A percentile compares a stretch with the other conserved stretches of the same genome.
Conservation (phyloP, 53 echinoderm and acorn worm genomes). For the Crossaster papposus region DNA sequence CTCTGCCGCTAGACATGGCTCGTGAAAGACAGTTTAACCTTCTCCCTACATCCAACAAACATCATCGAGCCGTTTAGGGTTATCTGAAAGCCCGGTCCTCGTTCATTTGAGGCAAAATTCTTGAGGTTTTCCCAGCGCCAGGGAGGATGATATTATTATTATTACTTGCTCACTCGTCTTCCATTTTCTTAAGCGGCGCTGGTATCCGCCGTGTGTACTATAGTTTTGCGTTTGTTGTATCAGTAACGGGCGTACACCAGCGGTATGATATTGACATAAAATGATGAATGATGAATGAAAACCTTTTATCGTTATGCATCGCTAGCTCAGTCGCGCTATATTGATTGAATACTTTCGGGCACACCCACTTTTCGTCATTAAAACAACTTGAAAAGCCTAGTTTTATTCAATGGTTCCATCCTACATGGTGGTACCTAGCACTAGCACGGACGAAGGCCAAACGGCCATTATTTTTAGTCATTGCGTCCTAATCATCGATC, state of each 20-base stretch:
- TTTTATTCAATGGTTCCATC: too few relatives aligned
- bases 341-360: not conserved
- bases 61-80: conserved; percentile 25
- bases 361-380: not conserved
- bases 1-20: conserved; percentile 46
- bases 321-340: too few relatives aligned
- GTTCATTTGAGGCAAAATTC: not conserved
- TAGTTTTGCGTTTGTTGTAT: too few relatives aligned
- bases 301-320: not conserved
- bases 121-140: not conserved
- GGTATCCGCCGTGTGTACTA: conserved; percentile 14
- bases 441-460: too few relatives aligned
- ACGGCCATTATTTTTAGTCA: too few relatives aligned
- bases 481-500: too few relatives aligned
- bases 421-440: too few relatives aligned
- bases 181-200: not conserved
- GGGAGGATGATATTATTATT: not conserved
- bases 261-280: conserved; percentile 31
- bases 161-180: not conserved
- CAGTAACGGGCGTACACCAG: conserved; percentile 3
- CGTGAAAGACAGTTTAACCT: not conserved
- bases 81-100: not conserved
- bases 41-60: conserved; percentile 14
- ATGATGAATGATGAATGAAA: too few relatives aligned
- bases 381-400: not conserved